Evolutionary conservation across 2,113 vertebrate species (phyloP), one percentile per base, ranked within the genome.

Genomic region (Pelobates fuscus): DNA sequence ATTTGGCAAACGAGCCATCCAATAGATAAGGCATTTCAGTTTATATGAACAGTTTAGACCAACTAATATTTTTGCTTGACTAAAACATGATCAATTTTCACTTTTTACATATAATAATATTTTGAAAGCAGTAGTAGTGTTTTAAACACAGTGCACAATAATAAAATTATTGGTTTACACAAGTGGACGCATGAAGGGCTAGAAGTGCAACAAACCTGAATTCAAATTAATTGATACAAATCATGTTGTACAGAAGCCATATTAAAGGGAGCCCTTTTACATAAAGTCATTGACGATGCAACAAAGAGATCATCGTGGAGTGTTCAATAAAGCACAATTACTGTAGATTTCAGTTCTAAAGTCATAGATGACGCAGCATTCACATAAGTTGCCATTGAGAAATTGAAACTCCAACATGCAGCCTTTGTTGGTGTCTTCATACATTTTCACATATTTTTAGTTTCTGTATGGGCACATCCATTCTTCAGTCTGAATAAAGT

Each of bases 351-450:
- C 72, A 64, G 79, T 86, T 84, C 32, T 15, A 82, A 83, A 82
- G 86, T 84, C 67, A 77, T 49, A 77, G 86, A 87, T 86, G 87
- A 84, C 87, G 91, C 85, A 88, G 90, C 89, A 83, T 89, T 89
- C 87, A 86, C 88, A 88, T 86, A 84, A n/a, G 20, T 78, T 70
- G 66, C 72, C 80, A 61, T 79, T 80, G 83, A 86, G 81, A 84
- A 78, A 86, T 90, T 80, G 72, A 89, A 89, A 87, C 89, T 89
- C 85, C 82, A 67, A 88, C 88, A 89, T 89, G 86, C 89, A 87
- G 88, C 83, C 89, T 76, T 60, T 11, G 44, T 11, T 82, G 87
- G 81, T 67, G 81, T 78, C 78, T 80, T 62, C 73, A 26, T 7
- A 76, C 78, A 80, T 83, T 83, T 79, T 79, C 60, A 78, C 64